Evolutionary conservation across 2,797 vertebrate genomes (phyloP).

Genomic region (Macropus fuliginosus): DNA sequence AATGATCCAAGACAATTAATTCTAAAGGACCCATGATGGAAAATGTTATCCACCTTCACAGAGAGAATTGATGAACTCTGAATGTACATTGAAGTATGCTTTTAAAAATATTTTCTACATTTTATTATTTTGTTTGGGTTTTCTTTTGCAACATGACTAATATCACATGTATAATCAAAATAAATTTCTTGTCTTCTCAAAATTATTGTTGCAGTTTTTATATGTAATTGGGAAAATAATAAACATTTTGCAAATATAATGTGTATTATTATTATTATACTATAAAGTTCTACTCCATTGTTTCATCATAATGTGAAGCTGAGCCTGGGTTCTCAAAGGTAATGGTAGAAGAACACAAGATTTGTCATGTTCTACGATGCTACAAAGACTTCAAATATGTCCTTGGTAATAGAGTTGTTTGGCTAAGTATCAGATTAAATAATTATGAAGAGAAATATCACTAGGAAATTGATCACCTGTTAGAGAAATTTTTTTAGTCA

Average conservation of each 20-base stretch:
- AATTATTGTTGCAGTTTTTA: not conserved
- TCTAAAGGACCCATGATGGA: not conserved
- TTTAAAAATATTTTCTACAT: not conserved
- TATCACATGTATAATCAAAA: not conserved
- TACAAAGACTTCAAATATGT: not conserved
- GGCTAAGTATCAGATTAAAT: not conserved
- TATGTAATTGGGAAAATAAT: not conserved
- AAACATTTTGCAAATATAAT: no score
- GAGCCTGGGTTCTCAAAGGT: not conserved
- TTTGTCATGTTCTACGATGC: not conserved
- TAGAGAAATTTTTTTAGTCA: not conserved
- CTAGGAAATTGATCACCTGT: not conserved
- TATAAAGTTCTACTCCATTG: not conserved
- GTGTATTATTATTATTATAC: not conserved
- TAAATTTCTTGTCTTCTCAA: not conserved
- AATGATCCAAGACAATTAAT: not conserved
- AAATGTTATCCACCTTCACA: not conserved
- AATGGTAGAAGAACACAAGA: not conserved
- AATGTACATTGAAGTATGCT: not conserved
- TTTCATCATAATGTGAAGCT: not conserved
- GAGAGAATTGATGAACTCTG: not conserved
- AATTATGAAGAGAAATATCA: not conserved
- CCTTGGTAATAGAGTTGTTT: not conserved
- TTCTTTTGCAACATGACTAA: not conserved
- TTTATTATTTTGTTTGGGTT: not conserved